Evolutionary conservation across 2,113 vertebrate species (phyloP), one percentile per base, ranked within the genome.

Genomic region (Pica pica): DNA sequence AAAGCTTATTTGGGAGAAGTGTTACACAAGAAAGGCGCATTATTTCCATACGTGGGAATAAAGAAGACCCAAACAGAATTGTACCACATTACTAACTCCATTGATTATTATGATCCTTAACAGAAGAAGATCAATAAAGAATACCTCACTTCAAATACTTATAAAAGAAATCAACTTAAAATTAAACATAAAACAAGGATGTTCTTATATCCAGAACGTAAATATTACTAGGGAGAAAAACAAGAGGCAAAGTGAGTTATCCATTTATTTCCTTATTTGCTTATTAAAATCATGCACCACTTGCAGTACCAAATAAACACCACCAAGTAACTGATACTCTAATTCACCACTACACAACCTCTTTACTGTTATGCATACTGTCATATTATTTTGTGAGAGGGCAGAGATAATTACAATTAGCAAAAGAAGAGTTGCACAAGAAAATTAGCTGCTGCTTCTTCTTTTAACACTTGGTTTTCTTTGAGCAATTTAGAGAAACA

Each of bases 401-500:
- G 52, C 49, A 84, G 42, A 87, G 37, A 41, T 53, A 89, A 46
- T 13, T 61, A 37, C n/a, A 91, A 94, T 94, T 89, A 93, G 33
- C 22, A 92, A 96, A 65, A 87, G 18, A 79, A 78, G 49, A 57
- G 82, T 33, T 8, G 19, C 55, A 92, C 73, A 81, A 73, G 63
- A 4, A 93, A 87, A 94, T 95, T 95, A 97, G 89, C 60, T 68
- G 69, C 50, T 78, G 27, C 93, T 96, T 83, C 74, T 95, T 96
- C 67, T 88, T 95, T 95, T 71, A 94, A 92, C 44, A 63, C 26
- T 59, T 90, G 39, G 5, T 81, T 91, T 98, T 91, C 97, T 93
- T 78, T 95, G 97, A 98, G 87, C 71, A 46, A 92, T 37, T 83
- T 96, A 97, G 92, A 98, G 81, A 97, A 97, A 96, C 93, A 87